These are phyloP conservation scores for Trissolcus brochymenae DNA, from an alignment of 2,888 invertebrate genomes.

Conservation along the genomic window DNA sequence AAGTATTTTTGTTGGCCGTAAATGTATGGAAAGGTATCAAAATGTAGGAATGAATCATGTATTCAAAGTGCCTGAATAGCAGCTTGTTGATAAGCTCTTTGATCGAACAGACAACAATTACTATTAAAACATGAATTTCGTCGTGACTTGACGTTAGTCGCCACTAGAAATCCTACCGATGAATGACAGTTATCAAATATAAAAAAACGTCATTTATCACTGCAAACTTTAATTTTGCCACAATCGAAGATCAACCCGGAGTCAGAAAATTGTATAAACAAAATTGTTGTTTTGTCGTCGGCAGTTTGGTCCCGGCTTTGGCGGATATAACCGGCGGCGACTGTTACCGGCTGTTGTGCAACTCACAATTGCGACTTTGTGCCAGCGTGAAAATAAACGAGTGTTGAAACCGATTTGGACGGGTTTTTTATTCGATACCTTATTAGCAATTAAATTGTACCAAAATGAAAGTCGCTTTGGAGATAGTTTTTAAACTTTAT, in stretches of 20 bases:
- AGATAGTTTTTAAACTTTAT: not conserved
- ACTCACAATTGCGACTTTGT: slow-evolving; percentile 17
- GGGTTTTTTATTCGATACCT: not conserved
- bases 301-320: slow-evolving; percentile 7
- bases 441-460: too few relatives aligned
- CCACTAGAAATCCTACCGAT: too few relatives aligned
- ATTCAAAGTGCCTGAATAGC: too few relatives aligned
- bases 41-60: too few relatives aligned
- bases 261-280: not conserved
- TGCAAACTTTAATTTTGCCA: not conserved
- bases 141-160: not conserved
- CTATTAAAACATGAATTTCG: not conserved
- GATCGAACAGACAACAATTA: not conserved
- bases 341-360: slow-evolving; percentile 15
- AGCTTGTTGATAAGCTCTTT: not conserved
- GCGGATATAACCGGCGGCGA: slow-evolving; percentile 6
- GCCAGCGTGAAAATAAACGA: slow-evolving; percentile 26
- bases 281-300: not conserved
- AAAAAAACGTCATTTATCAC: not conserved
- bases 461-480: not conserved
- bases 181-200: too few relatives aligned
- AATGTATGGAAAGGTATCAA: too few relatives aligned
- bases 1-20: too few relatives aligned
- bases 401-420: slow-evolving; percentile 15
- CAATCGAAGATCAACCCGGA: not conserved